phyloP scores from a whole-genome alignment of 2,797 vertebrate genomes.

The Schizothorax lantsangensis region DNA sequence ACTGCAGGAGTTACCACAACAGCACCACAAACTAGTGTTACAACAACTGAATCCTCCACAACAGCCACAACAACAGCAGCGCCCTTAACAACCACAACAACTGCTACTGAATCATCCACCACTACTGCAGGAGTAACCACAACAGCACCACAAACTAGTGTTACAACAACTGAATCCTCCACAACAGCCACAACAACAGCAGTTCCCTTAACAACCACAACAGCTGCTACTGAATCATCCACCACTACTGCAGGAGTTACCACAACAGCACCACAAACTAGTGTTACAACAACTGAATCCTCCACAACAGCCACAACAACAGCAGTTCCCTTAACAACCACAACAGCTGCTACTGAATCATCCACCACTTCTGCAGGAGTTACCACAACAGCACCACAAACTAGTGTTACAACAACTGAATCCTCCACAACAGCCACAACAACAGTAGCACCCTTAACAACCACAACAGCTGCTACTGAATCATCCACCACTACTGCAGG shows the following conservation, averaged over 20 bases:
- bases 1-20: neutral
- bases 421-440: neutral
- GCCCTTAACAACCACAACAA: neutral
- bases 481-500: too few species aligned
- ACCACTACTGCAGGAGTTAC: neutral
- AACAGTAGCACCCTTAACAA: too few species aligned
- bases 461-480: too few species aligned
- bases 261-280: neutral
- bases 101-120: too few species aligned
- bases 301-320: neutral
- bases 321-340: fast-evolving
- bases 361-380: neutral
- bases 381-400: neutral
- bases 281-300: neutral
- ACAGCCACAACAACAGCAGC: neutral
- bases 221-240: neutral
- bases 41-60: neutral
- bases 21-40: neutral
- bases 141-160: neutral
- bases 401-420: neutral
- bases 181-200: neutral
- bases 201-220: neutral
- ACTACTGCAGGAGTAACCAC: neutral
- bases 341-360: neutral
- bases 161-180: neutral